These are phyloP conservation scores for Ceratosolen solmsi DNA, from an alignment of 1,140 invertebrate genomes.

Conservation along the genomic window DNA sequence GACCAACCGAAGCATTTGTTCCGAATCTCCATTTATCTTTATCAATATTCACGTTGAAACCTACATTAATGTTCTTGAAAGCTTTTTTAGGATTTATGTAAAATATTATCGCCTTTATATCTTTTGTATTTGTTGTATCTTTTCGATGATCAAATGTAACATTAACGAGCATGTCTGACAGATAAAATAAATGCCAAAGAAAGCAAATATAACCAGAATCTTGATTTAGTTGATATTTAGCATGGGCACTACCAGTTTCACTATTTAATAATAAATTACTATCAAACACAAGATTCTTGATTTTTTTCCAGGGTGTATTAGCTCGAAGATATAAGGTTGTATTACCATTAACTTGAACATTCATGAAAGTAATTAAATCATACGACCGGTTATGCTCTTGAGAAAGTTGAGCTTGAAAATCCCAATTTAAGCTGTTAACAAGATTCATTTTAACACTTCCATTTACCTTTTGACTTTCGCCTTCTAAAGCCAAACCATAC, in stretches of 20 bases:
- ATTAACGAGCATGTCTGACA: slow-evolving; percentile 63
- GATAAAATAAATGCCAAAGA: slow-evolving; percentile 60
- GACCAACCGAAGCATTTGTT: slow-evolving; percentile 74
- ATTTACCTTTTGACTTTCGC: slow-evolving; percentile 52
- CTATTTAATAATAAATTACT: slow-evolving; percentile 61
- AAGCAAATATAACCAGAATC: slow-evolving; percentile 52
- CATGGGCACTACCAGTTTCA: slow-evolving; percentile 55
- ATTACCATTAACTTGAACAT: slow-evolving; percentile 64
- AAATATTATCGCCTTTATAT: slow-evolving; percentile 71
- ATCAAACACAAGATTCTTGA: slow-evolving; percentile 57
- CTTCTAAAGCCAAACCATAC: slow-evolving; percentile 52
- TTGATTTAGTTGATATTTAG: slow-evolving; percentile 61
- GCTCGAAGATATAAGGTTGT: slow-evolving; percentile 59
- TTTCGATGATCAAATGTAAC: slow-evolving; percentile 55
- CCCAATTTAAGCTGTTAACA: slow-evolving; percentile 66
- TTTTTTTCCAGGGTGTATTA: slow-evolving; percentile 60
- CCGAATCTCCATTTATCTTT: slow-evolving; percentile 74
- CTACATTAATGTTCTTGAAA: slow-evolving; percentile 71
- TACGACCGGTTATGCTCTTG: slow-evolving; percentile 44
- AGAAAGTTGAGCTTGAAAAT: slow-evolving; percentile 49
- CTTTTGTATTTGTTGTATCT: slow-evolving; percentile 66
- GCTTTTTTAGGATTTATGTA: slow-evolving; percentile 74
- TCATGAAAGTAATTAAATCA: slow-evolving; percentile 60
- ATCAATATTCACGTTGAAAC: slow-evolving; percentile 75
- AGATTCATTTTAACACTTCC: slow-evolving; percentile 55